Conservation (phyloP, 2,113 vertebrate species). For the Origma solitaria region DNA sequence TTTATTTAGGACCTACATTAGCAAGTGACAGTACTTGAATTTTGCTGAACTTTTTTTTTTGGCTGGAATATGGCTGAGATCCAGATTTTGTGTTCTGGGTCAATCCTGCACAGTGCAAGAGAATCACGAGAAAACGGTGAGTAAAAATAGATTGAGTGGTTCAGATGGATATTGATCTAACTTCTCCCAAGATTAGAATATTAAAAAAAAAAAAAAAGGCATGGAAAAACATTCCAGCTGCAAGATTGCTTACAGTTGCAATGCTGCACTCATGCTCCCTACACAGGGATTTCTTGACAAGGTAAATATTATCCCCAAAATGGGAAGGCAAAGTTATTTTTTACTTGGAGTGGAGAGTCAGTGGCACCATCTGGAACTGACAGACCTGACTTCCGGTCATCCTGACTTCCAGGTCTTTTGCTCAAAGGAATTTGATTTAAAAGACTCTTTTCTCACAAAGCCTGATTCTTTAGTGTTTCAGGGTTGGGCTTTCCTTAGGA, state of each 20-base stretch:
- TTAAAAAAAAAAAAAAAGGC: background rate
- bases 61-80: background rate
- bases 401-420: background rate
- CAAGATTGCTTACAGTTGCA: background rate
- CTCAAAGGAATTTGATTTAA: background rate
- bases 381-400: background rate
- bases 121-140: background rate
- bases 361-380: background rate
- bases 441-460: background rate
- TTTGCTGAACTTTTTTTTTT: background rate
- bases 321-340: background rate
- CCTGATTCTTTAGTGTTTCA: background rate
- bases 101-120: background rate
- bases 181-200: background rate
- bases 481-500: background rate
- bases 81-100: background rate
- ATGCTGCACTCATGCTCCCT: background rate
- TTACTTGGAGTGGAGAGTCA: background rate
- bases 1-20: background rate
- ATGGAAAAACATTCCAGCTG: background rate
- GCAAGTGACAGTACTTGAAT: background rate
- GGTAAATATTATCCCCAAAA: background rate
- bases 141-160: background rate
- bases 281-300: background rate
- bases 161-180: background rate